These are phyloP conservation scores for Ispidina picta DNA, from an alignment of 2,797 vertebrate species.

Conservation along the genomic window DNA sequence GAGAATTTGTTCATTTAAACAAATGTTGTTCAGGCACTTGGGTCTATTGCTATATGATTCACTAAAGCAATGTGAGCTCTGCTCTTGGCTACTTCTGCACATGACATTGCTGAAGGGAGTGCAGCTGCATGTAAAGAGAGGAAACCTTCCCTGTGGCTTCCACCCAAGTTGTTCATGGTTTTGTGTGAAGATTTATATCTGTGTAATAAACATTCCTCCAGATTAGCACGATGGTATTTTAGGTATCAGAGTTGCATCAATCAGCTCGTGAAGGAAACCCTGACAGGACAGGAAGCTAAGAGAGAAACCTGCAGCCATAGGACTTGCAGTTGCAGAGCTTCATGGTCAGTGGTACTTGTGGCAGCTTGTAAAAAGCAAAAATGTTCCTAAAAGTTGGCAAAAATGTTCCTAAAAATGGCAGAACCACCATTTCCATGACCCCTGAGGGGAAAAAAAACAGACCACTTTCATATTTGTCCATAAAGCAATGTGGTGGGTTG, in stretches of 20 bases:
- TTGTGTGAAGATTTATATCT: background rate
- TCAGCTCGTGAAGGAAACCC: background rate
- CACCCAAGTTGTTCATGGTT: background rate
- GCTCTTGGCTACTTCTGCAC: background rate
- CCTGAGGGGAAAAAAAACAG: background rate
- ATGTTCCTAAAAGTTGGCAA: background rate
- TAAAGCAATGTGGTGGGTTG: background rate
- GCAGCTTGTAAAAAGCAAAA: background rate
- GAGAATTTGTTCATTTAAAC: background rate
- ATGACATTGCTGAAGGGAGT: background rate
- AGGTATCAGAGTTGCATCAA: background rate
- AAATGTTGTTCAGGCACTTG: background rate
- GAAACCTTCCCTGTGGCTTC: background rate
- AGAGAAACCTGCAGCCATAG: background rate
- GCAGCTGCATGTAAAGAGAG: accelerated
- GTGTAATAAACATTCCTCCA: background rate
- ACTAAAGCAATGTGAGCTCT: background rate
- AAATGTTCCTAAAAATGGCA: background rate
- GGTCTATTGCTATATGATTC: background rate
- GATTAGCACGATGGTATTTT: background rate
- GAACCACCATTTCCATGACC: background rate
- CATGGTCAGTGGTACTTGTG: accelerated
- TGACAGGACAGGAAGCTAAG: background rate
- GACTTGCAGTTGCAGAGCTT: background rate
- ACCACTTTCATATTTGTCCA: background rate